Base-by-base conservation (phyloP, 2,888 invertebrate species). In the Phorcus lineatus region DNA sequence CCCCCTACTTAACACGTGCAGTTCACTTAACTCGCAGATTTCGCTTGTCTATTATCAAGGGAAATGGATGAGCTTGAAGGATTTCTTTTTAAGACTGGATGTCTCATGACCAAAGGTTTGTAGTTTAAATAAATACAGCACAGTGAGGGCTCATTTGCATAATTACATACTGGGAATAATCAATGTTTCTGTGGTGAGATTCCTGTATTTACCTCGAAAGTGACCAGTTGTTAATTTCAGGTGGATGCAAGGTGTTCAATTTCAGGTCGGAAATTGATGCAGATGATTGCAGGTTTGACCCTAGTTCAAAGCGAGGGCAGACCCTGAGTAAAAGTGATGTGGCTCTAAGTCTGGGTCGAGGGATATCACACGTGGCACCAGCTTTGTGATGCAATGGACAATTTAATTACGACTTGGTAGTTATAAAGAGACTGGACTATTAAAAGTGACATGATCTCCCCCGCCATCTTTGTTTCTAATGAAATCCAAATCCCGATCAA, bases 101-200 rank as follows among this genome's bases (percentile, higher is more conserved):
- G 70, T 70, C 70, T 70, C 70, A 19, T 16, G 28, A 19, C 36
- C 36, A 40, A 17, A 19, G 31, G 28, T 36, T 16, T 40, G 36
- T 28, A 70, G 70, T 70, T 40, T 31, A 70, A 70, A 70, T 70
- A 70, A 70, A 70, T 70, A 70, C 70, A 70, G 70, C 70, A 70
- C 19, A 19, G 28, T 4, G 11, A 40, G 70, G 36, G 19, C 9
- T 19, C 9, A 70, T 36, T 70, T 70, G 31, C 36, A 70, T 70
- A 70, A 70, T 70, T 70, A 70, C 40, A 70, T 40, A 36, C 62
- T 28, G n/a, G 16, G 19, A 70, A 40, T 19, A 36, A 19, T 19
- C 31, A 70, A 70, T 19, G 70, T 70, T 62, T 47, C 11, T 62
- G 70, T 36, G 19, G 36, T 19, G n/a, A 70, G 40, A 70, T 70